Evolutionary conservation across 2,113 vertebrate species (phyloP), one percentile per base, ranked within the genome.

Genomic region (Columba janthina): DNA sequence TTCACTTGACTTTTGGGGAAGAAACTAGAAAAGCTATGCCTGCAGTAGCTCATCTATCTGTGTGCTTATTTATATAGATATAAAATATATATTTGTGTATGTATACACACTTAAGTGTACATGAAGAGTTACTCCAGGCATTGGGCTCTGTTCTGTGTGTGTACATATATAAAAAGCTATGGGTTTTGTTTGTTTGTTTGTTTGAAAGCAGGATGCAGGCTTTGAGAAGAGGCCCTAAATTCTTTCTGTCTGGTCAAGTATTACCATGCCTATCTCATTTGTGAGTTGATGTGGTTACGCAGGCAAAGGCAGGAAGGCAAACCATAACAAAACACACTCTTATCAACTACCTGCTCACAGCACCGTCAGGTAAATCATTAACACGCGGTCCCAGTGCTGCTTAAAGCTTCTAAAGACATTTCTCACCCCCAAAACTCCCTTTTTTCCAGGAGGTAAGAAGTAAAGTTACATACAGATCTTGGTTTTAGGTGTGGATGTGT

Each of bases 281-380:
- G 51, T 42, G 53, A 46, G 34, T 32, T 89, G 62, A 40, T 93
- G 76, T 93, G 86, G 60, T 90, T 86, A 51, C 10, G 54, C 36
- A 79, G 85, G 46, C 8, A 17, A 61, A 76, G 58, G 53, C 57
- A 75, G 90, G 54, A 75, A 76, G 79, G 64, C 72, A 83, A 20
- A 86, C 34, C 61, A 7, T 50, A 85, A 86, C 76, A 90, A 88
- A 92, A 17, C 75, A 34, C 1, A 0, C 32, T 58, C 73, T 77
- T 93, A 94, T 12, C 75, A 81, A 32, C 26, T 18, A 62, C 4
- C 65, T 71, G 42, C 61, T 77, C 46, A 64, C 8, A 57, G 28
- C 77, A 8, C 71, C 50, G 38, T 19, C 25, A 58, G 80, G 69
- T 92, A 26, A 93, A 93, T 94, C 83, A 87, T 95, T 95, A 94